A percentile compares a stretch with the other conserved stretches of the same genome.
Evolutionary conservation across 2,113 vertebrate species (phyloP).

Genomic region (Noturus placidus): DNA sequence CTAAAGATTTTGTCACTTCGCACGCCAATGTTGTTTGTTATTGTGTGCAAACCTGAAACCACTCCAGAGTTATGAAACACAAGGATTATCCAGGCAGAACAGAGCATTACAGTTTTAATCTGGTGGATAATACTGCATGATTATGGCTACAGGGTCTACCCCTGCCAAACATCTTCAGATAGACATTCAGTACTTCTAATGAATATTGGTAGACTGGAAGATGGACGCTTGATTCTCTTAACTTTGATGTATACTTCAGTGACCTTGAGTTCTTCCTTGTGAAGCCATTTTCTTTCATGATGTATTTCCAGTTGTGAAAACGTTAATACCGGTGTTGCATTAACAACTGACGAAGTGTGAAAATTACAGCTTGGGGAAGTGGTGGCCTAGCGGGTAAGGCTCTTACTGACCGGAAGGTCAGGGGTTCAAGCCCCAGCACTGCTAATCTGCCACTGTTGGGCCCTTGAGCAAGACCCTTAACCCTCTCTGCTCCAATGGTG

Average conservation of each 20-base stretch:
- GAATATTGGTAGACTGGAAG: neutral
- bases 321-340: neutral
- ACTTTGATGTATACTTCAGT: neutral
- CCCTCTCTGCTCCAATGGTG: no score
- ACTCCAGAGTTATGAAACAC: conserved; percentile 16
- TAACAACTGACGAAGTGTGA: neutral
- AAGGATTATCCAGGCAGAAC: conserved; percentile 20
- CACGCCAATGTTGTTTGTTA: neutral
- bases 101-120: conserved; percentile 10
- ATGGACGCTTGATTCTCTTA: neutral
- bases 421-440: no score
- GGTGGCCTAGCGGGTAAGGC: no score
- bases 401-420: no score
- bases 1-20: neutral
- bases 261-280: neutral
- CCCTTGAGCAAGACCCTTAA: no score
- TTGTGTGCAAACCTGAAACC: neutral
- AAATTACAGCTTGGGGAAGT: no score
- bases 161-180: conserved; percentile 7
- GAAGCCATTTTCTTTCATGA: neutral
- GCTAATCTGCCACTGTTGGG: no score
- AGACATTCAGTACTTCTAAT: neutral
- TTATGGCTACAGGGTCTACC: neutral
- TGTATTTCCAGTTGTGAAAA: neutral
- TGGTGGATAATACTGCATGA: neutral